Conservation (phyloP, 2,888 invertebrate species). For the Tortrix viridana region DNA sequence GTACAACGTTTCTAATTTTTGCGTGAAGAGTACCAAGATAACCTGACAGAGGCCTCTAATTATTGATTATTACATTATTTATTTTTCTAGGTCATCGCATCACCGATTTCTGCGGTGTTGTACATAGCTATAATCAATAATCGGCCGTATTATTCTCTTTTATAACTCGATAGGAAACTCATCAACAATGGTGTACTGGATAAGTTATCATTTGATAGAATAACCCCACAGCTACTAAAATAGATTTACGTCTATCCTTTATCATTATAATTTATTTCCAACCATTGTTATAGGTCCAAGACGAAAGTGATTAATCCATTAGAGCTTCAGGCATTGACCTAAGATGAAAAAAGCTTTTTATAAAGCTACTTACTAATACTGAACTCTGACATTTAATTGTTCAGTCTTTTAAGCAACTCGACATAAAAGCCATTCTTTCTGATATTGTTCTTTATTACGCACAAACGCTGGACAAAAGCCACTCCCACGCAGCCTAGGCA, state of each 20-base stretch:
- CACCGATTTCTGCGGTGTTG: no score
- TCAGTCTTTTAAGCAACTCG: slow-evolving; percentile 11
- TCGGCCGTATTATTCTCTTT: no score
- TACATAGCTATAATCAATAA: no score
- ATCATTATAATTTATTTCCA: neutral
- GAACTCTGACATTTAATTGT: slow-evolving; percentile 24
- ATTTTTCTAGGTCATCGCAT: no score
- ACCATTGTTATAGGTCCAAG: neutral
- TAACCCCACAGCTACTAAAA: no score
- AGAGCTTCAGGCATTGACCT: slow-evolving; percentile 1
- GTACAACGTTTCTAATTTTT: no score
- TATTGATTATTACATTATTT: neutral
- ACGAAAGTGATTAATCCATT: neutral
- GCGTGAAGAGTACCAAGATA: no score
- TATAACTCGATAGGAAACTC: no score
- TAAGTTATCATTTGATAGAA: no score
- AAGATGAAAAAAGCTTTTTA: neutral
- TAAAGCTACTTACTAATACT: neutral
- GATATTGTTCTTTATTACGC: slow-evolving; percentile 31
- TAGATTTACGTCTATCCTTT: no score
- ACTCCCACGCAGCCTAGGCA: slow-evolving; percentile 19
- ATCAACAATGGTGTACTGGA: no score
- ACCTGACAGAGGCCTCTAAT: no score
- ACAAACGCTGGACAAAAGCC: slow-evolving; percentile 26
- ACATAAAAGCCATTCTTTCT: slow-evolving; percentile 20